Base-by-base conservation (phyloP, 2,797 vertebrate species). In the Chanos chanos region DNA sequence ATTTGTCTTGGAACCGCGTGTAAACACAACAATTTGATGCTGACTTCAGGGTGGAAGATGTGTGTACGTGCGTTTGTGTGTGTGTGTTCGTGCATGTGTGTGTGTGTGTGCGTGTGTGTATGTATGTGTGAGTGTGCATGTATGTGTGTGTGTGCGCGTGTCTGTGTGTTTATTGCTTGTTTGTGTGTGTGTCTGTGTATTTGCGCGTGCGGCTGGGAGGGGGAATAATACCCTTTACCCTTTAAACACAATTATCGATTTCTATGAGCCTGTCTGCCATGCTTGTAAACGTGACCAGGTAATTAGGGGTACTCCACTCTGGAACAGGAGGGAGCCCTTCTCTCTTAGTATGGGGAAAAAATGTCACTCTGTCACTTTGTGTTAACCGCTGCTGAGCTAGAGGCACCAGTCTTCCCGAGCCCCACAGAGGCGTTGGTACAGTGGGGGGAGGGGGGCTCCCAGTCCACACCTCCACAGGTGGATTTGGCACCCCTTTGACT, bases 241-340 rank as follows among this genome's bases (percentile, higher is more conserved):
- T 52, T 61, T 28, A 50, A 53, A 58, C 61, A 64, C 58, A 72
- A 81, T 83, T 85, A 87, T 88, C 86, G 86, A 90, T 89, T 86
- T 80, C 76, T 74, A 72, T 67, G 22, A 82, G 81, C 85, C 85
- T 86, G 89, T 87, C 84, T 82, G 83, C 74, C 67, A 64, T 80
- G 67, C 79, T 79, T 76, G 81, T 76, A 78, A 86, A 84, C 79
- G 81, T 69, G 72, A 83, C 77, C 71, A 70, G 81, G 84, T 85
- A 89, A 87, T 91, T 87, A 90, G 75, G 76, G 76, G 70, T 73
- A 77, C 80, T 87, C 81, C 77, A 81, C 81, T 79, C 72, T 73
- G 72, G 73, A 77, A 82, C 85, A 76, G 74, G 66, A 77, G 83
- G 76, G 76, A 83, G 81, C 66, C 67, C 72, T 77, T 74, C 78